Evolutionary conservation across 1,140 invertebrate genomes (phyloP).

Genomic region (Trachymyrmex septentrionalis): DNA sequence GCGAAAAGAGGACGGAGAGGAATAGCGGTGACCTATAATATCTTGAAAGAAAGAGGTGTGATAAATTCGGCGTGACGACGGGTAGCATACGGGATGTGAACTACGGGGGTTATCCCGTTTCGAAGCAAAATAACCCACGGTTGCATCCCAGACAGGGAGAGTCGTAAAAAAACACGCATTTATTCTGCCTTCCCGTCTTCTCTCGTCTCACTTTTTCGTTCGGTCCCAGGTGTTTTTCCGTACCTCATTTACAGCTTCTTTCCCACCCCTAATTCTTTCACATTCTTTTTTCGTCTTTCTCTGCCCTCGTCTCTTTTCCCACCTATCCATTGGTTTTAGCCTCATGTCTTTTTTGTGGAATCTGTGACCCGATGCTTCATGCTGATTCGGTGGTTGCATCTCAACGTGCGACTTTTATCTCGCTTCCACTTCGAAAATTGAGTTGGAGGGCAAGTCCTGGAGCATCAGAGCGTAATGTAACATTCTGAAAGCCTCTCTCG

Average conservation of each 20-base stretch:
- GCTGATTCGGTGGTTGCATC: slow-evolving; percentile 27
- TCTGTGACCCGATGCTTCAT: neutral
- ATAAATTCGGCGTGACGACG: slow-evolving; percentile 51
- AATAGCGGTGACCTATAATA: slow-evolving; percentile 37
- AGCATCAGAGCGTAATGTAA: slow-evolving; percentile 39
- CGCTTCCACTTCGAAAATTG: slow-evolving; percentile 59
- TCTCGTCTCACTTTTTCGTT: neutral
- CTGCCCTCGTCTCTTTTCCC: neutral
- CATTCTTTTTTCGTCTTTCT: neutral
- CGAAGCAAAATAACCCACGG: slow-evolving; percentile 58
- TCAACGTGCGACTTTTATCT: slow-evolving; percentile 60
- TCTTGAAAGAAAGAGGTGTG: slow-evolving; percentile 22
- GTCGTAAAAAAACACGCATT: slow-evolving; percentile 61
- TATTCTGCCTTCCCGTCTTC: slow-evolving; percentile 13
- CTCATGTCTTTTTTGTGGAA: neutral
- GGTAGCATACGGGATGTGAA: neutral
- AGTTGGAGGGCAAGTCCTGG: slow-evolving; percentile 38
- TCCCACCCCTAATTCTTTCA: neutral
- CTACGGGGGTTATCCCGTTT: slow-evolving; percentile 25
- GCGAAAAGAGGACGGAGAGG: neutral
- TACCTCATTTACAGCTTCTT: neutral
- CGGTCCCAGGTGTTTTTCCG: slow-evolving; percentile 42
- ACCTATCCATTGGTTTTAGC: slow-evolving; percentile 5
- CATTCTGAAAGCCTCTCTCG: slow-evolving; percentile 36
- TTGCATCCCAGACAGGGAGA: slow-evolving; percentile 38